These are phyloP conservation scores for Yponomeuta plumbellus DNA, from an alignment of 2,888 invertebrate species.

Conservation along the genomic window DNA sequence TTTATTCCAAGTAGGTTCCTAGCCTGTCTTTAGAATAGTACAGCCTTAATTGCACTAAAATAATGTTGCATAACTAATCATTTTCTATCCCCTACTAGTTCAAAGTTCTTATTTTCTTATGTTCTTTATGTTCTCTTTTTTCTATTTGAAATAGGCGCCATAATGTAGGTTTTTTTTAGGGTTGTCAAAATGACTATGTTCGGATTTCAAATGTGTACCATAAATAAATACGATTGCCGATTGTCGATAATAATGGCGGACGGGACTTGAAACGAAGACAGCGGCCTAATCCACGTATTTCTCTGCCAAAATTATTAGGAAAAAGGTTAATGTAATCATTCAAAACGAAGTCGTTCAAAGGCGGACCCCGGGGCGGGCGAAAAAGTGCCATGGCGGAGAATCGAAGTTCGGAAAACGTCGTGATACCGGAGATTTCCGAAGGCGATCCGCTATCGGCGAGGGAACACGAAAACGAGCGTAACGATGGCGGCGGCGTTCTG, in stretches of 20 bases:
- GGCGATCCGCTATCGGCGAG: constrained; percentile 78
- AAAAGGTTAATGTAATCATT: constrained; percentile 23
- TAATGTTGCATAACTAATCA: too few species aligned
- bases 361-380: constrained; percentile 43
- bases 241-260: constrained; percentile 52
- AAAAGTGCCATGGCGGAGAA: constrained; percentile 62
- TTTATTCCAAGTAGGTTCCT: too few species aligned
- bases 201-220: constrained; percentile 29
- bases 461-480: constrained; percentile 75
- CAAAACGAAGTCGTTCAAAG: constrained; percentile 32
- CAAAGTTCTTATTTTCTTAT: too few species aligned
- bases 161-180: constrained; percentile 27
- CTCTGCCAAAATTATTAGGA: not conserved
- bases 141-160: constrained; percentile 50
- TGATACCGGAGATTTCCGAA: constrained; percentile 84
- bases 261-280: constrained; percentile 30
- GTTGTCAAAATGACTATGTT: constrained; percentile 29
- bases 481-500: constrained; percentile 63
- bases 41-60: too few species aligned
- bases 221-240: constrained; percentile 23
- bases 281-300: not conserved
- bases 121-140: not conserved
- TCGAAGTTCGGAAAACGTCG: constrained; percentile 79
- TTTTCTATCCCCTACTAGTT: too few species aligned
- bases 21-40: too few species aligned